Evolutionary conservation across 2,888 invertebrate genomes (phyloP), one percentile per base, ranked within the genome.

Genomic region (Polia nebulosa): DNA sequence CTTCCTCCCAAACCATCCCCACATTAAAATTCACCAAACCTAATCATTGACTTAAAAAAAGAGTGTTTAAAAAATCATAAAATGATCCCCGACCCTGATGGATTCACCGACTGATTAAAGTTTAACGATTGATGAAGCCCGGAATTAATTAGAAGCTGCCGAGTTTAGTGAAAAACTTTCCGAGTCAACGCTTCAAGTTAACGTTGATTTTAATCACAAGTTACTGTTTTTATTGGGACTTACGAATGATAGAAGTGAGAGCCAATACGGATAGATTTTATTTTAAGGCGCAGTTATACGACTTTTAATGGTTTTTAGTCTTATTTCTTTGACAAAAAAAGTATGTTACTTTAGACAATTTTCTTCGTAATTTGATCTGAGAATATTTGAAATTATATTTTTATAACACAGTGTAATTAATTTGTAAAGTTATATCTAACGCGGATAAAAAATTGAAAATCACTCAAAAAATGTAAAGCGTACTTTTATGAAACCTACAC

Each of bases 121-220:
- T 88, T 91, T 91, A 81, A 78, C 87, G 87, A 89, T 91, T 88
- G 90, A 89, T 88, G 88, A 85, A 87, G 84, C 84, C 71, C 78
- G 76, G 88, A 91, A 93, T 93, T 93, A 93, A 94, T 93, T 93
- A 92, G 90, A 87, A 81, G 84, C 86, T 84, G 78, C 88, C 76
- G 78, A 88, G 86, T 88, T 87, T 77, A 61, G 63, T 80, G 78
- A 84, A 88, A 88, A 89, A 87, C 80, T 87, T 85, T 66, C 32
- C 59, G 78, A 90, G 85, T 88, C 87, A 84, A 82, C 82, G 78
- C 67, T 78, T 72, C 81, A 84, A 90, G 89, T 88, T 87, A 90
- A 90, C 87, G 89, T 89, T 90, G 89, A 81, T 81, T 82, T 80
- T 80, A 64, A 65, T 76, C 61, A 53, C 62, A 65, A 76, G 22